These are phyloP conservation scores for Belgica antarctica DNA, from an alignment of 2,888 invertebrate species.

Conservation along the genomic window DNA sequence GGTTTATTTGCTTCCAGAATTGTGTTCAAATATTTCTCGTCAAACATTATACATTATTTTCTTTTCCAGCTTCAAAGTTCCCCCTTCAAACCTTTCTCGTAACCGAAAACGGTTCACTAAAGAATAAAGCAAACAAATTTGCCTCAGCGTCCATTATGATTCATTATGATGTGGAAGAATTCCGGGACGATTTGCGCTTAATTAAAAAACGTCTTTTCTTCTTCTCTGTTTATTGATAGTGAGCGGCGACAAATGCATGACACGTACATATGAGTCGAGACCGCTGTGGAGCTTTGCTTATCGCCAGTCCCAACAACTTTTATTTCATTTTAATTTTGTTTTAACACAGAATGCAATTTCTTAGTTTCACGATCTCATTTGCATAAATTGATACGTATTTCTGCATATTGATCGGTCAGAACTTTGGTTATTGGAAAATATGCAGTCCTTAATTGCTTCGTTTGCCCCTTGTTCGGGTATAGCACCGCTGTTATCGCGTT, in stretches of 20 bases:
- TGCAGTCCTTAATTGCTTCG: slow-evolving; percentile 25
- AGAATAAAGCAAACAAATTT: not conserved
- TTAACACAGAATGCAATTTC: slow-evolving; percentile 13
- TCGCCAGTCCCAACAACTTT: not conserved
- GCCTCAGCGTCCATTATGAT: not conserved
- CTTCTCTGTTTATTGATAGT: not conserved
- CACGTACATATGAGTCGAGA: slow-evolving; percentile 8
- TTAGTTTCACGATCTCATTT: slow-evolving; percentile 35
- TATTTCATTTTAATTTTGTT: not conserved
- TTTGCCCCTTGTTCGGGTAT: slow-evolving; percentile 1
- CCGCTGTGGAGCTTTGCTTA: slow-evolving; percentile 24
- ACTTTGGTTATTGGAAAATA: not conserved
- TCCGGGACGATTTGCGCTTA: not conserved
- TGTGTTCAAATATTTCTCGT: slow-evolving; percentile 29
- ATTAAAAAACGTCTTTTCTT: slow-evolving; percentile 3
- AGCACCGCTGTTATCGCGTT: slow-evolving; percentile 15
- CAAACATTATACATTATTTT: slow-evolving; percentile 33
- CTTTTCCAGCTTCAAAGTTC: not conserved
- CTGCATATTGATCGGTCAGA: not conserved
- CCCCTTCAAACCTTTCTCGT: not conserved
- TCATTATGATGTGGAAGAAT: not conserved
- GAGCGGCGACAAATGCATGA: not conserved
- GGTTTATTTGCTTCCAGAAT: slow-evolving; percentile 40
- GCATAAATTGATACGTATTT: slow-evolving; percentile 3
- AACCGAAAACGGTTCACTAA: too few relatives aligned